Percentiles rank a stretch among this genome's conserved stretches.
Conservation (phyloP, 1,140 invertebrate species). For the Thaumetopoea pityocampa region DNA sequence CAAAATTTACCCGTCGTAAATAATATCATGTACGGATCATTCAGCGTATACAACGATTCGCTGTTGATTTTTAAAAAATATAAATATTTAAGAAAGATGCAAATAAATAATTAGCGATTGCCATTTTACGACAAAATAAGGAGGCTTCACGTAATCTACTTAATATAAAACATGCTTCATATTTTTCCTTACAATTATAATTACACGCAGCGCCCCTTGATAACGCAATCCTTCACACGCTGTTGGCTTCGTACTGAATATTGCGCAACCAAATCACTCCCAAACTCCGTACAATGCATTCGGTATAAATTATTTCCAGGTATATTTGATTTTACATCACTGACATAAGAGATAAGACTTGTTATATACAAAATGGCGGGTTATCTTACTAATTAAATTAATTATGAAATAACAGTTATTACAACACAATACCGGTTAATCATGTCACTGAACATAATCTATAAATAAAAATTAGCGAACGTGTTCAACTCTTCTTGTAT, state of each 20-base stretch:
- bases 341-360: constrained; percentile 13
- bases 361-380: constrained; percentile 26
- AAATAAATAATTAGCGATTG: constrained; percentile 72
- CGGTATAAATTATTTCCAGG: constrained; percentile 12
- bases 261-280: constrained; percentile 28
- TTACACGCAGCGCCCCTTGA: too few species aligned
- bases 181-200: constrained; percentile 61
- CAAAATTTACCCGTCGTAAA: too few species aligned
- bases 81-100: constrained; percentile 72
- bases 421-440: too few species aligned
- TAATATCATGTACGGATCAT: constrained; percentile 34
- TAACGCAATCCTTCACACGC: too few species aligned
- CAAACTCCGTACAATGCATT: constrained; percentile 9
- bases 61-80: constrained; percentile 60
- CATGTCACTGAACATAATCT: too few species aligned
- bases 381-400: constrained; percentile 11
- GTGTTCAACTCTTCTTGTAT: constrained; percentile 7
- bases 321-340: constrained; percentile 9
- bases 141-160: constrained; percentile 66
- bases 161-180: constrained; percentile 74
- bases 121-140: constrained; percentile 52
- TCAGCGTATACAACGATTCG: constrained; percentile 60
- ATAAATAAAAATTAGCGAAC: constrained; percentile 2
- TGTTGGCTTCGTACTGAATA: constrained; percentile 33
- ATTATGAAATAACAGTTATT: too few species aligned